phyloP scores from a whole-genome alignment of 2,113 vertebrate genomes.

The Laticauda colubrina region DNA sequence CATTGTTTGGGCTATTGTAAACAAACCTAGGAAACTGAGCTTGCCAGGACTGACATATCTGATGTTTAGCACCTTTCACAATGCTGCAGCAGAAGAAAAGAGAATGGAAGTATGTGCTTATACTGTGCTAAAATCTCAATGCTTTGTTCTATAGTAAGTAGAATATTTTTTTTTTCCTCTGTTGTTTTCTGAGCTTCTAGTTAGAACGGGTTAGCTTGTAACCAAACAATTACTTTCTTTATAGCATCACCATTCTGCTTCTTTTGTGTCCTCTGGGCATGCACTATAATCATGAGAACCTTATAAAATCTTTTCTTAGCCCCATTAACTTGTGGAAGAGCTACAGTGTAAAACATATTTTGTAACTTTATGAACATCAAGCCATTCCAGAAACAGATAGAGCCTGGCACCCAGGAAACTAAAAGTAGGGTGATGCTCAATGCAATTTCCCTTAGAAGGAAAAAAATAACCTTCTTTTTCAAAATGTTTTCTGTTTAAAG shows the following conservation, averaged over 20 bases:
- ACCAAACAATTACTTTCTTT: conserved; percentile 34
- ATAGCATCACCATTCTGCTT: conserved; percentile 17
- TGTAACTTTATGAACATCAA: conserved; percentile 60
- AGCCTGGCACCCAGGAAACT: conserved; percentile 43
- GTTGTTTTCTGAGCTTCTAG: conserved; percentile 30
- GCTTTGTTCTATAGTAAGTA: background rate
- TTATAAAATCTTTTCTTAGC: conserved; percentile 61
- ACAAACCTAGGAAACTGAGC: background rate
- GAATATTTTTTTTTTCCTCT: background rate
- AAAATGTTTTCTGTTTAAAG: conserved; percentile 63
- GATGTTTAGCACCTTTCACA: background rate
- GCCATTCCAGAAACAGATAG: conserved; percentile 64
- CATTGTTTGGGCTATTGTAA: background rate
- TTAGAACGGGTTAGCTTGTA: conserved; percentile 46
- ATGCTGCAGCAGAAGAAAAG: background rate
- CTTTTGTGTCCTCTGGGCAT: conserved; percentile 33
- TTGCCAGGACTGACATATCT: background rate
- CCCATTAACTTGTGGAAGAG: conserved; percentile 55
- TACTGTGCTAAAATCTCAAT: background rate
- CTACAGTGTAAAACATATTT: conserved; percentile 51
- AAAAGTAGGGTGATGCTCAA: conserved; percentile 54
- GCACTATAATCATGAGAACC: conserved; percentile 38
- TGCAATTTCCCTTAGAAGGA: conserved; percentile 47
- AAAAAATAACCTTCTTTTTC: conserved; percentile 57
- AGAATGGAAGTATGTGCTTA: background rate